These are phyloP conservation scores for Pelecanoides urinatrix DNA, from an alignment of 2,113 vertebrate genomes.

Conservation along the genomic window DNA sequence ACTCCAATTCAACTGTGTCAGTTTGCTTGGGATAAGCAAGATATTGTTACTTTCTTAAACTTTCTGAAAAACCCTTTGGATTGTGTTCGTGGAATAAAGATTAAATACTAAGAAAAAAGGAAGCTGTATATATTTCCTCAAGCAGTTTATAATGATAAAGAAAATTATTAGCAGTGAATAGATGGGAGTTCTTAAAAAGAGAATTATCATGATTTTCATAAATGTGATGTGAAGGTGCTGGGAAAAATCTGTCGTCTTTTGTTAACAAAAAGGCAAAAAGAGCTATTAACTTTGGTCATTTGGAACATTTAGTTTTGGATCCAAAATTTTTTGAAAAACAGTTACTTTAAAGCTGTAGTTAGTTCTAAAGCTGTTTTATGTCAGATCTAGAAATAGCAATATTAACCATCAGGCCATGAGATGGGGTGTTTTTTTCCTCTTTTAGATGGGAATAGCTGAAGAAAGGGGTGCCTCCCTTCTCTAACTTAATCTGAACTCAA, in stretches of 20 bases:
- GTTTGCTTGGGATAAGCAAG: not conserved
- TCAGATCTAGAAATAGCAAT: constrained; percentile 19
- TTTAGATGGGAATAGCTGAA: constrained; percentile 2
- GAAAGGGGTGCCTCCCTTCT: constrained; percentile 18
- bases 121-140: not conserved
- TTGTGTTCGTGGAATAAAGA: constrained; percentile 4
- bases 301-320: not conserved
- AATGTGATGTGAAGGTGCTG: constrained; percentile 22
- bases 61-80: constrained; percentile 29
- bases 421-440: not conserved
- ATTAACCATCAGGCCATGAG: not conserved
- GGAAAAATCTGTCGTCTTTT: constrained; percentile 38
- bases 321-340: constrained; percentile 10
- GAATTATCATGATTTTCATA: constrained; percentile 5
- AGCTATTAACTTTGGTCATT: not conserved
- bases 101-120: constrained; percentile 40
- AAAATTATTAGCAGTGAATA: constrained; percentile 18
- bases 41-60: not conserved
- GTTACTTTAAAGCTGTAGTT: not conserved
- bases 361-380: not conserved
- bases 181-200: constrained; percentile 3
- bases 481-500: constrained; percentile 41
- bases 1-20: not conserved
- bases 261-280: constrained; percentile 23
- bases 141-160: not conserved